These are phyloP conservation scores for Tenrec ecaudatus DNA, from an alignment of 2,113 vertebrate species.

Conservation along the genomic window DNA sequence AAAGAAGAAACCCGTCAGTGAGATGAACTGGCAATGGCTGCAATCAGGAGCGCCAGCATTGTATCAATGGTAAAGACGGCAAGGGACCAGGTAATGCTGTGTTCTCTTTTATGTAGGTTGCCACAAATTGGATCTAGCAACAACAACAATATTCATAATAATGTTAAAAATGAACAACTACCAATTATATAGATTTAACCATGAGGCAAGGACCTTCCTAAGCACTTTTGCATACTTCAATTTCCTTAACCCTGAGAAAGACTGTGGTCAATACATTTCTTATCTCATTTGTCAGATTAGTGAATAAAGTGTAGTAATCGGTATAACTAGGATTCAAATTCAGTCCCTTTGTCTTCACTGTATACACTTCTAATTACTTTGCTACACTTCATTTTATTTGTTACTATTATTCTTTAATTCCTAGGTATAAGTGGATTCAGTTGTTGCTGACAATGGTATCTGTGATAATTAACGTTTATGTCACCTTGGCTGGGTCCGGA, in stretches of 20 bases:
- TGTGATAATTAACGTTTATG: too few relatives aligned
- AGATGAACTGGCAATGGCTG: too few relatives aligned
- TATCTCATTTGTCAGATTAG: neutral
- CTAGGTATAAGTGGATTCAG: neutral
- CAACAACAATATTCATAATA: neutral
- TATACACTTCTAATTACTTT: neutral
- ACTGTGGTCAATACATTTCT: neutral
- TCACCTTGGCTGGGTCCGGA: too few relatives aligned
- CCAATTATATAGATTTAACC: neutral
- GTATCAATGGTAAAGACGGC: too few relatives aligned
- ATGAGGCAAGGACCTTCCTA: neutral
- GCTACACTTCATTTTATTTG: neutral
- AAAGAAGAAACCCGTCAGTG: too few relatives aligned
- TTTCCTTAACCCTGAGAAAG: neutral
- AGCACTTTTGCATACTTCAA: neutral
- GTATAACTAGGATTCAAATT: neutral
- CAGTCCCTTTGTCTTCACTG: neutral
- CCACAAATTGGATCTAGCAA: too few relatives aligned
- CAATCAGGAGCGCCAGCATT: too few relatives aligned
- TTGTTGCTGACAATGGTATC: neutral
- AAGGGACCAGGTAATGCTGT: too few relatives aligned
- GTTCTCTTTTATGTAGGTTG: too few relatives aligned
- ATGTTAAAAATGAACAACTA: neutral
- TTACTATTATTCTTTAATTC: neutral
- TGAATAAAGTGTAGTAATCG: neutral